Percentiles rank a stretch among this genome's conserved stretches.
These are phyloP conservation scores for Phrynosoma platyrhinos DNA, from an alignment of 2,113 vertebrate species.

Conservation along the genomic window DNA sequence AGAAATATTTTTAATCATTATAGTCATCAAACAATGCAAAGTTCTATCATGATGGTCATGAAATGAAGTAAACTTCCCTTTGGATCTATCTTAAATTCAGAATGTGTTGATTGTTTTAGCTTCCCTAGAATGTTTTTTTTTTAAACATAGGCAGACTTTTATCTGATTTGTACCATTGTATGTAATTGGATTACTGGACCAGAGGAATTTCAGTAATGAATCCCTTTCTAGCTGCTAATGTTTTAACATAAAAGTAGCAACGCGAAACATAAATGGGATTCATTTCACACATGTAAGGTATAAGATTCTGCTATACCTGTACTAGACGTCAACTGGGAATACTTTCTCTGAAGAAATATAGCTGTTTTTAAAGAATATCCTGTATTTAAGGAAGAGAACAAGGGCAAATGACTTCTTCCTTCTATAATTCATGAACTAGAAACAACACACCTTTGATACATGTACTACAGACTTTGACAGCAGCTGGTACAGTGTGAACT, in stretches of 20 bases:
- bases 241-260: conserved; percentile 14
- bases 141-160: background rate
- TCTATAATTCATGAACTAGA: background rate
- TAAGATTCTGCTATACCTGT: background rate
- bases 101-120: conserved; percentile 15
- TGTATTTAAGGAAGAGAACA: background rate
- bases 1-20: background rate
- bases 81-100: background rate
- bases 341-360: background rate
- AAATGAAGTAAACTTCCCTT: background rate
- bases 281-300: conserved; percentile 1
- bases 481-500: accelerated
- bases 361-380: background rate
- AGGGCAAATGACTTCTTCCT: background rate
- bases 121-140: background rate
- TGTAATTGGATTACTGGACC: conserved; percentile 9
- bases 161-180: background rate
- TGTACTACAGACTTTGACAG: background rate
- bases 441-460: background rate
- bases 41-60: background rate
- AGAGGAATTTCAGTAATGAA: conserved; percentile 18
- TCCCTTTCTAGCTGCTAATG: conserved; percentile 8
- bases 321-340: background rate
- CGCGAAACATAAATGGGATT: background rate
- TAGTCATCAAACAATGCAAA: background rate